Evolutionary conservation across 2,113 vertebrate species (phyloP).

Genomic region (Apteryx owenii): DNA sequence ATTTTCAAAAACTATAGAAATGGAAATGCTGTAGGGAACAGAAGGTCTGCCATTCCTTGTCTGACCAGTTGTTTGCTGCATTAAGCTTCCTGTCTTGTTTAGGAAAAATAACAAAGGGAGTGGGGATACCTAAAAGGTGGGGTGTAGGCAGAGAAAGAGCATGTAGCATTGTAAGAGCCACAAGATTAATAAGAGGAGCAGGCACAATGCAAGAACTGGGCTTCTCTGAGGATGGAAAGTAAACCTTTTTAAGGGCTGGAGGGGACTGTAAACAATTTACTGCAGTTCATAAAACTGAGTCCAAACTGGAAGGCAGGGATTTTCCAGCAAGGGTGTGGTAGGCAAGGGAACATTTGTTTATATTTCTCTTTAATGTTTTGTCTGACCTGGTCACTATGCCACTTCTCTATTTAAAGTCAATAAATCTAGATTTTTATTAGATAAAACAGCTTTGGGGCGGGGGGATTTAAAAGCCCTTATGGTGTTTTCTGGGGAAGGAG

Average conservation of each 20-base stretch:
- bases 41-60: neutral
- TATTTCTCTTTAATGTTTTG: neutral
- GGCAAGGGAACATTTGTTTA: neutral
- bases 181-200: too few relatives aligned
- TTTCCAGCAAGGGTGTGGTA: neutral
- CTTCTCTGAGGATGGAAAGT: too few relatives aligned
- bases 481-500: neutral
- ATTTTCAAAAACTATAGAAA: neutral
- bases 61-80: neutral
- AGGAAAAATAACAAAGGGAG: neutral
- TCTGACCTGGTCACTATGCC: neutral
- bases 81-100: neutral
- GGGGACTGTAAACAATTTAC: neutral
- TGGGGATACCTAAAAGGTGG: neutral
- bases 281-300: neutral
- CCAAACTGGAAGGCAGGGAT: neutral
- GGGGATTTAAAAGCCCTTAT: neutral
- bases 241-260: too few relatives aligned
- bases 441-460: neutral
- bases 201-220: too few relatives aligned
- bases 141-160: neutral
- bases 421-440: neutral
- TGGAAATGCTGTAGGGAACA: neutral
- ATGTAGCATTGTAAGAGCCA: neutral
- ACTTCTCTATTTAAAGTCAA: neutral